Evolutionary conservation across 2,797 vertebrate genomes (phyloP).

Genomic region (Acanthopagrus latus): DNA sequence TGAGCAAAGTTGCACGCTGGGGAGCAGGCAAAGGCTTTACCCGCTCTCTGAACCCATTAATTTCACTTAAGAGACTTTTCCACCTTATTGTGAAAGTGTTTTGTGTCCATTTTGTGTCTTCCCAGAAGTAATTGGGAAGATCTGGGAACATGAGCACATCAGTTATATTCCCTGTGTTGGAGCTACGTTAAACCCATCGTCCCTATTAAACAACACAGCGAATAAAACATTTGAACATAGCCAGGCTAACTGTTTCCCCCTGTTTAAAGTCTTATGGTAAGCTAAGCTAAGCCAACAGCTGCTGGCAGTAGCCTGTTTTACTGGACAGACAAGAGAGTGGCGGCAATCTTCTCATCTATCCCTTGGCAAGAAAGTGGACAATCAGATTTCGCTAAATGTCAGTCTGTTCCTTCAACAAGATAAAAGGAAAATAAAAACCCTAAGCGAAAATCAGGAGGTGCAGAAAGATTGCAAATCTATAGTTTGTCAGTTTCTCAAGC

Average conservation of each 20-base stretch:
- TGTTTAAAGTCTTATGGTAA: neutral
- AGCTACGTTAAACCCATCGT: no score
- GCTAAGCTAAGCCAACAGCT: neutral
- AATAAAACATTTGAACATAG: neutral
- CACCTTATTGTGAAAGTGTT: neutral
- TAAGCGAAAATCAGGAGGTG: neutral
- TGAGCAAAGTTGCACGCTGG: slow-evolving; percentile 8
- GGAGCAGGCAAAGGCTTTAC: neutral
- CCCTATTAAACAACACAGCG: no score
- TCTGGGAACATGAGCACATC: neutral
- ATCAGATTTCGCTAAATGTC: neutral
- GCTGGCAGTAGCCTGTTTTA: neutral
- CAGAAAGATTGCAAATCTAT: neutral
- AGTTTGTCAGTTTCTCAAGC: neutral
- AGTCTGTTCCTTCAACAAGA: neutral
- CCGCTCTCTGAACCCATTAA: neutral
- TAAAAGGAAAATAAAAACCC: neutral
- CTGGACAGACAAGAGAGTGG: neutral
- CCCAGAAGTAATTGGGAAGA: no score
- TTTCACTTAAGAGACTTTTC: slow-evolving; percentile 3
- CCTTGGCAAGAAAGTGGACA: neutral
- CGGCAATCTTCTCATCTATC: neutral
- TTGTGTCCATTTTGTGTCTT: neutral
- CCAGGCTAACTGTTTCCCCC: neutral
- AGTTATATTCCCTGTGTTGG: no score